A percentile compares a stretch with the other conserved stretches of the same genome.
phyloP scores from a whole-genome alignment of 2,797 vertebrate species.

The Potorous gilbertii region DNA sequence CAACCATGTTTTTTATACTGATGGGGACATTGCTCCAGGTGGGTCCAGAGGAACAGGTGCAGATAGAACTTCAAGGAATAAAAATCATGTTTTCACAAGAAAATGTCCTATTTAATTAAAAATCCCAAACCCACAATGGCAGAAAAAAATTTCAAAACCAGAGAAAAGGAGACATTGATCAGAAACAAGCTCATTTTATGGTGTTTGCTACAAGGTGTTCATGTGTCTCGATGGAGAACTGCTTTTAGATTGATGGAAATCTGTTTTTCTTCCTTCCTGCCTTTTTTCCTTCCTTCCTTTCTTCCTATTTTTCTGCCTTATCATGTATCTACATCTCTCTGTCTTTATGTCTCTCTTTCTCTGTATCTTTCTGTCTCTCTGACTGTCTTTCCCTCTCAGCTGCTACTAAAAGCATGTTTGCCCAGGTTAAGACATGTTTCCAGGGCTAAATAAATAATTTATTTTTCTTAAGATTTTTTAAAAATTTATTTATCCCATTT shows the following conservation, averaged over 20 bases:
- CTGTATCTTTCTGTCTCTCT: background rate
- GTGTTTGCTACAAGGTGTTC: slow-evolving; percentile 45
- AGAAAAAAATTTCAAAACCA: slow-evolving; percentile 60
- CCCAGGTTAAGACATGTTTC: slow-evolving; percentile 35
- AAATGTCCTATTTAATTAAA: slow-evolving; percentile 68
- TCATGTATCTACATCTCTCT: background rate
- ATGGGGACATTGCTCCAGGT: slow-evolving; percentile 2
- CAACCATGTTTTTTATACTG: background rate
- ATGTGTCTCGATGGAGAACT: background rate
- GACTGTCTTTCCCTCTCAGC: background rate
- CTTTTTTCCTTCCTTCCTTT: background rate
- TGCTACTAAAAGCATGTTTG: slow-evolving; percentile 47
- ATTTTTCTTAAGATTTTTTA: slow-evolving; percentile 13
- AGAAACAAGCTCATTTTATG: background rate
- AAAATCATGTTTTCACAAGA: slow-evolving; percentile 51
- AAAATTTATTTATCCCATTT: slow-evolving; percentile 38
- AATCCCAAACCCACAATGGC: slow-evolving; percentile 54
- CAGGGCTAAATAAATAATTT: slow-evolving; percentile 52
- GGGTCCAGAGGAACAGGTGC: background rate
- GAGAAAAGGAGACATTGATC: slow-evolving; percentile 65
- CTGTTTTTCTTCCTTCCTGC: slow-evolving; percentile 45
- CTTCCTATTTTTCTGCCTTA: background rate
- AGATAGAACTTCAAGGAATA: slow-evolving; percentile 21
- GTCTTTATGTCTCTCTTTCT: background rate
- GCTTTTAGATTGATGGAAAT: slow-evolving; percentile 53